Conservation (phyloP, 2,113 vertebrate genomes). For the Peromyscus polionotus region DNA sequence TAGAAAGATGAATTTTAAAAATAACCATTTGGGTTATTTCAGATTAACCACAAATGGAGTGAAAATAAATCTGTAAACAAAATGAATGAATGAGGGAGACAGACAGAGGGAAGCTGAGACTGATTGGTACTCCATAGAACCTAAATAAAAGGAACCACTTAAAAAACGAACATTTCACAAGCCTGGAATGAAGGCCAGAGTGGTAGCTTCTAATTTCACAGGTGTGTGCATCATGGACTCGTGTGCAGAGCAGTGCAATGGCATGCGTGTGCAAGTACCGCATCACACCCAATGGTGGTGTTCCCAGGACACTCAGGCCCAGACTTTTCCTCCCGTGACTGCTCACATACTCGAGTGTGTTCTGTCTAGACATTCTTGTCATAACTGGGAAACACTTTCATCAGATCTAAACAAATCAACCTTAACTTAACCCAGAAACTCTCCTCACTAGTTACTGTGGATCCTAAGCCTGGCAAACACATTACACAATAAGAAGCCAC, state of each 20-base stretch:
- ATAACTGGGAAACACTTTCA: not conserved
- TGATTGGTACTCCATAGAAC: not conserved
- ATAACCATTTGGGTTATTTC: not conserved
- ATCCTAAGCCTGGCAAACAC: not conserved
- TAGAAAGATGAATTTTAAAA: not conserved
- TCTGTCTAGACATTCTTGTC: not conserved
- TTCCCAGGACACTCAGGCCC: not conserved
- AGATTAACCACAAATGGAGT: not conserved
- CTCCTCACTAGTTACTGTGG: not conserved
- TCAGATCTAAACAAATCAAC: not conserved
- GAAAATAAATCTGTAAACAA: constrained; percentile 24
- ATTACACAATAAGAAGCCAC: not conserved
- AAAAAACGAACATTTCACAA: not conserved
- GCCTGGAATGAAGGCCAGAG: not conserved
- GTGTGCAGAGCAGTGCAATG: not conserved
- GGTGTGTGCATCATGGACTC: too few species aligned
- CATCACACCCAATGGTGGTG: not conserved
- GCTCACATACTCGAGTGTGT: not conserved
- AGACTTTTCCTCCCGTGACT: not conserved
- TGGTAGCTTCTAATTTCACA: not conserved
- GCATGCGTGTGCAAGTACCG: not conserved
- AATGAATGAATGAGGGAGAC: not conserved
- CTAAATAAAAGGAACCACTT: not conserved
- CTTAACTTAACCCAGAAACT: not conserved
- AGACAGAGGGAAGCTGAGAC: not conserved